Evolutionary conservation across 2,888 invertebrate genomes (phyloP).

Genomic region (Sinotaia quadrata): DNA sequence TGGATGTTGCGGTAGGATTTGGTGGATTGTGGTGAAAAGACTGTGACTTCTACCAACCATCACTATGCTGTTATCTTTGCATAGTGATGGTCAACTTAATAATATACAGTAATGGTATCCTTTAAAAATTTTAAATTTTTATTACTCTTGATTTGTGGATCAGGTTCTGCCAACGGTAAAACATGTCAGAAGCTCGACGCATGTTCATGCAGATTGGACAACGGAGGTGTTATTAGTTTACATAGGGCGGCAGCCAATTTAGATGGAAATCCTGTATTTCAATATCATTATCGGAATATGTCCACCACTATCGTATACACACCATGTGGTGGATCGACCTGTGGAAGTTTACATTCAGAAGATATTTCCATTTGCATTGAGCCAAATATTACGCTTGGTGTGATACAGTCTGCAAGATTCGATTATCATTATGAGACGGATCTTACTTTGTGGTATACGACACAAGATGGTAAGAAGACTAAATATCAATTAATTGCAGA

Average conservation of each 20-base stretch:
- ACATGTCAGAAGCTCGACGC: conserved; percentile 19
- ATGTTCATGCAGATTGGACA: conserved; percentile 12
- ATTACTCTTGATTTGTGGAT: not conserved
- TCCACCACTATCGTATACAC: not conserved
- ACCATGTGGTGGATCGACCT: not conserved
- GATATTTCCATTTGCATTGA: not conserved
- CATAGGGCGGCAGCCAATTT: conserved; percentile 11
- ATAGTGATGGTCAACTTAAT: too few species aligned
- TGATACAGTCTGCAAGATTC: not conserved
- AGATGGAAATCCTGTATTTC: conserved; percentile 12
- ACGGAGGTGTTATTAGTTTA: conserved; percentile 15
- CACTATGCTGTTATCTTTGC: too few species aligned
- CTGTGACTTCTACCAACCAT: too few species aligned
- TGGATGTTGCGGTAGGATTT: too few species aligned
- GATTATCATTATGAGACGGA: not conserved
- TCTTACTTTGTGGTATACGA: too few species aligned
- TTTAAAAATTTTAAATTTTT: not conserved
- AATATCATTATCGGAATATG: not conserved
- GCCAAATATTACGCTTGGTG: not conserved
- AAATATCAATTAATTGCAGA: too few species aligned
- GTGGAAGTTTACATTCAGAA: not conserved
- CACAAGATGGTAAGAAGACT: too few species aligned
- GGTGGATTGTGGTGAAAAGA: too few species aligned
- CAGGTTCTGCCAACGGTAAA: too few species aligned
- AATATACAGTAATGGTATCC: not conserved